Conservation (phyloP, 2,113 vertebrate species). For the Psophia crepitans region DNA sequence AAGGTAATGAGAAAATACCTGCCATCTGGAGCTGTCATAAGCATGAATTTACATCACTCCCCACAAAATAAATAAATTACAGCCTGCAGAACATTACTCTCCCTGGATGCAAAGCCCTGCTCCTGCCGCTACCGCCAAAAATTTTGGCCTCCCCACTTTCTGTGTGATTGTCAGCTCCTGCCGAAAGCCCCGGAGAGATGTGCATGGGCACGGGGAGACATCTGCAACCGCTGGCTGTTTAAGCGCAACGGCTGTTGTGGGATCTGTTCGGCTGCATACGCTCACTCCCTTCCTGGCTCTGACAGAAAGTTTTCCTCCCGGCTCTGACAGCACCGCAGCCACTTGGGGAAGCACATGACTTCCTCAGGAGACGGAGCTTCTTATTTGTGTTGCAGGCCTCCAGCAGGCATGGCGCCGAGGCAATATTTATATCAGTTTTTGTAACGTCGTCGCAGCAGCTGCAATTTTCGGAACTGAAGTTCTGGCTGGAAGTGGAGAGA, state of each 20-base stretch:
- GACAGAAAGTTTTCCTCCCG: slow-evolving; percentile 31
- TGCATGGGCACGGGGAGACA: background rate
- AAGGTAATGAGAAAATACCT: slow-evolving; percentile 14
- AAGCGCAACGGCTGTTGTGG: background rate
- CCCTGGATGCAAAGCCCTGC: background rate
- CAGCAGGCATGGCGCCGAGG: slow-evolving; percentile 4
- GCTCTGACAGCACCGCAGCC: slow-evolving; percentile 4
- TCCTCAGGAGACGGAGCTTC: slow-evolving; percentile 1
- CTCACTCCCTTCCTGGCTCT: background rate
- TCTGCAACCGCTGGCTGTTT: background rate
- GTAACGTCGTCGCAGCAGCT: background rate
- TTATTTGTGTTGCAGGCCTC: slow-evolving; percentile 19
- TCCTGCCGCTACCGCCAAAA: background rate
- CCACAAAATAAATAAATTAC: slow-evolving; percentile 35
- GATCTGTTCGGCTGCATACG: background rate
- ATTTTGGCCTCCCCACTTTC: background rate
- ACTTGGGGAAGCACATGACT: slow-evolving; percentile 28
- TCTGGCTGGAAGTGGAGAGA: background rate
- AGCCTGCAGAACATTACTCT: background rate
- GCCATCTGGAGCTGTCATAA: slow-evolving; percentile 55
- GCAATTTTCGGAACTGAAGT: slow-evolving; percentile 17
- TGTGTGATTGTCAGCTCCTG: background rate
- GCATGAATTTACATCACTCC: background rate
- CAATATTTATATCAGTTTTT: slow-evolving; percentile 32
- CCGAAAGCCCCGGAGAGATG: background rate